A percentile compares a stretch with the other conserved stretches of the same genome.
Evolutionary conservation across 2,888 invertebrate genomes (phyloP).

Genomic region (Trichacis sp.): DNA sequence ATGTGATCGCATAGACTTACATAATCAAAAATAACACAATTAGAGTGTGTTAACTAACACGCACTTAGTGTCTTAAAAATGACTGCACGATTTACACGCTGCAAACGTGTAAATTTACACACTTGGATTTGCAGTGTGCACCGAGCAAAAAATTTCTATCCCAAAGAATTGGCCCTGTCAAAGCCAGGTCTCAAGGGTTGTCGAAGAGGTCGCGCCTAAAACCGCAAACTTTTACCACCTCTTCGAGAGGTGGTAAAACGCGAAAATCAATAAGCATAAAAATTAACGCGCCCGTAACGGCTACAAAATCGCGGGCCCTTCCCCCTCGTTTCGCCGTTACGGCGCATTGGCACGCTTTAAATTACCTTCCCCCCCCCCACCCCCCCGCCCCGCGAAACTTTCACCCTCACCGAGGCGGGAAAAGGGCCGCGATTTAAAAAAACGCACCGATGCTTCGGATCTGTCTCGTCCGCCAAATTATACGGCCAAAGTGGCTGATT

Average conservation of each 20-base stretch:
- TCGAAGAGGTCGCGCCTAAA: slow-evolving; percentile 29
- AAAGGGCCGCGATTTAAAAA: slow-evolving; percentile 52
- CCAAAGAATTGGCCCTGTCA: too few relatives aligned
- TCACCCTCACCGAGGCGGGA: too few relatives aligned
- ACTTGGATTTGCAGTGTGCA: too few relatives aligned
- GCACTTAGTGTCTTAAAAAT: too few relatives aligned
- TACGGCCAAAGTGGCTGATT: slow-evolving; percentile 64
- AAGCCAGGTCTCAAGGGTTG: too few relatives aligned
- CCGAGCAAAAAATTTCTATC: too few relatives aligned
- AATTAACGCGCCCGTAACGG: slow-evolving; percentile 63
- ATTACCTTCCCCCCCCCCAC: slow-evolving; percentile 31
- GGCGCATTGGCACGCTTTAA: too few relatives aligned
- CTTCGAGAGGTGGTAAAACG: slow-evolving; percentile 60
- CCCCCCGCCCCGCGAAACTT: slow-evolving; percentile 3
- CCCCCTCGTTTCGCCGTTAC: slow-evolving; percentile 19
- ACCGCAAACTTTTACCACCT: slow-evolving; percentile 26
- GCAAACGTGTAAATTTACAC: too few relatives aligned
- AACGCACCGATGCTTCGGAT: slow-evolving; percentile 28
- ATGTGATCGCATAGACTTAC: too few relatives aligned
- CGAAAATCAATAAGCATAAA: slow-evolving; percentile 68
- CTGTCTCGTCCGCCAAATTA: slow-evolving; percentile 57
- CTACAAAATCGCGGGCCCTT: slow-evolving; percentile 54
- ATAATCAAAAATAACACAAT: too few relatives aligned
- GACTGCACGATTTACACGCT: too few relatives aligned
- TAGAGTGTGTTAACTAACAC: too few relatives aligned